phyloP scores from a whole-genome alignment of 2,888 invertebrate species.

The Pterostichus niger region DNA sequence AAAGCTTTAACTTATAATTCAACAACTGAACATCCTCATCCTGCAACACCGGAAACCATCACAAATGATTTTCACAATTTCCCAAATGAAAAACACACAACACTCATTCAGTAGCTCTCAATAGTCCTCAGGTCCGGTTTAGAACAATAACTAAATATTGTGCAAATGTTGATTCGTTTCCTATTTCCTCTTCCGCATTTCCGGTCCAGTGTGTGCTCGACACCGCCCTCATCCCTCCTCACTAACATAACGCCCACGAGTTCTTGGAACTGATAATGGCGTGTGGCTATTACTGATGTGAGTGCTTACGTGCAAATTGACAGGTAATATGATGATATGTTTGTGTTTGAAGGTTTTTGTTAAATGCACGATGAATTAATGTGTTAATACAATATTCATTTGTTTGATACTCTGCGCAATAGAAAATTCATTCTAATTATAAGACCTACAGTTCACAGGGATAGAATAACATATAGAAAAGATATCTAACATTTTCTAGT shows the following conservation, averaged over 20 bases:
- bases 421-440: too few relatives aligned
- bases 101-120: neutral
- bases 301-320: conserved; percentile 7
- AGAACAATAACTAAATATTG: conserved; percentile 60
- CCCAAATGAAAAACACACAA: conserved; percentile 10
- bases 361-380: too few relatives aligned
- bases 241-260: conserved; percentile 7
- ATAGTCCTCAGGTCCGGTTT: conserved; percentile 20
- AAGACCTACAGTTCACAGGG: too few relatives aligned
- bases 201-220: conserved; percentile 17
- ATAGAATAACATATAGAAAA: too few relatives aligned
- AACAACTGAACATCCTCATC: neutral
- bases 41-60: neutral
- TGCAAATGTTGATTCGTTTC: conserved; percentile 66
- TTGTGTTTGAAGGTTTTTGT: too few relatives aligned
- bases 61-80: conserved; percentile 6
- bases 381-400: too few relatives aligned
- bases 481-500: too few relatives aligned
- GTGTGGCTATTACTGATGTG: conserved; percentile 10
- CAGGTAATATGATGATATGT: neutral
- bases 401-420: too few relatives aligned
- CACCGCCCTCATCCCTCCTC: neutral
- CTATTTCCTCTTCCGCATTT: conserved; percentile 63
- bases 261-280: conserved; percentile 11
- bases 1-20: neutral